Evolutionary conservation across 2,113 vertebrate species (phyloP), one percentile per base, ranked within the genome.

Genomic region (Cyanoliseus patagonus): DNA sequence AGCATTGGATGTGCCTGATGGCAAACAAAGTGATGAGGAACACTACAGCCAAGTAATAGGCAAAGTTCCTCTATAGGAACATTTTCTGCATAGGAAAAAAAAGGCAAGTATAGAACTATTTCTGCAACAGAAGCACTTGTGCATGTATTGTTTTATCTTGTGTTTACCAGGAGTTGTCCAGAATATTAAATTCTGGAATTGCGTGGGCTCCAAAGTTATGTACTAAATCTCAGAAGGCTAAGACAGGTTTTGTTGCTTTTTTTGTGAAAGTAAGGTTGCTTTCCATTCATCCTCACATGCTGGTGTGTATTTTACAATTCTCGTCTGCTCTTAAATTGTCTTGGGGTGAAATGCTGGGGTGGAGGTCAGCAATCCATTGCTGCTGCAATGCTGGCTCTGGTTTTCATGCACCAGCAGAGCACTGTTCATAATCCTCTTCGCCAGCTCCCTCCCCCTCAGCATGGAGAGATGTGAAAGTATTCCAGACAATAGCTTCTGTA

Each of bases 401-500:
- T 62, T 70, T 84, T 90, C 37, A 30, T 47, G 61, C 28, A 53
- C 22, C 5, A 83, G 49, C 31, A 77, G 59, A 92, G 28, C 46
- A 70, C 25, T 88, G 53, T 70, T 96, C 61, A 35, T 57, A 90
- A 67, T 66, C 39, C 27, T 78, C 24, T 92, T 86, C 8, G 5
- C 28, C 51, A 84, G 20, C 47, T 91, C 33, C 3, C 1, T 83
- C 20, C 47, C 42, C 41, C 83, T 82, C 69, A 82, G 15, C n/a
- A 42, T 5, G 15, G 37, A 75, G 35, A 72, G 37, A 78, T 1
- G 33, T 68, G 35, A 94, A 92, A 92, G 52, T 77, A 67, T 88
- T 94, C 63, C 37, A 88, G 72, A 83, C 88, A 92, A 78, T 81
- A 64, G 77, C 55, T 95, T 89, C 91, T 95, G 81, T 88, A 64